Percentiles rank a stretch among this genome's conserved stretches.
Conservation (phyloP, 2,888 invertebrate genomes). For the Lypha dubia region DNA sequence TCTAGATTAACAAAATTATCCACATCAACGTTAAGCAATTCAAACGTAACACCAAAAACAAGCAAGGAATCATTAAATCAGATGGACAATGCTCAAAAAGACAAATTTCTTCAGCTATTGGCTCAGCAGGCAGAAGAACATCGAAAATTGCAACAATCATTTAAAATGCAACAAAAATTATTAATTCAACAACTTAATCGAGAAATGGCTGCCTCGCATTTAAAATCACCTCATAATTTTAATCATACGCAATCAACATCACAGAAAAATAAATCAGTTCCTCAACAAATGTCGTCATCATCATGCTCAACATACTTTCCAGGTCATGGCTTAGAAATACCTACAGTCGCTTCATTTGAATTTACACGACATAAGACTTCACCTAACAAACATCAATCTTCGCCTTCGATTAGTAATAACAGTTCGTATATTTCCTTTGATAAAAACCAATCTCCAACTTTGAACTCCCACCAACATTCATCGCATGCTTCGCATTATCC, state of each 20-base stretch:
- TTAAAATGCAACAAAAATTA: slow-evolving; percentile 87
- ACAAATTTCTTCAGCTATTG: slow-evolving; percentile 86
- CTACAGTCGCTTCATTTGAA: not conserved
- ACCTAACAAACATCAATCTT: slow-evolving; percentile 3
- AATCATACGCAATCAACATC: not conserved
- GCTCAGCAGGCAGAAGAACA: slow-evolving; percentile 88
- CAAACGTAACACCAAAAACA: not conserved
- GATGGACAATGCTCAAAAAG: slow-evolving; percentile 59
- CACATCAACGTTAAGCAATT: not conserved
- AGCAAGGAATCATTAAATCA: slow-evolving; percentile 8
- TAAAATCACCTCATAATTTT: slow-evolving; percentile 63
- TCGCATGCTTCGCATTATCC: not conserved
- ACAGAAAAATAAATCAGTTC: slow-evolving; percentile 1
- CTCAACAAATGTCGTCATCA: not conserved
- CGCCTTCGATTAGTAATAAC: slow-evolving; percentile 42
- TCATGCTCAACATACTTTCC: not conserved
- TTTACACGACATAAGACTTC: slow-evolving; percentile 11
- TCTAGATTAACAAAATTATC: slow-evolving; percentile 38
- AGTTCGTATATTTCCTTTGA: slow-evolving; percentile 18
- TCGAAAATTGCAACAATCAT: slow-evolving; percentile 86
- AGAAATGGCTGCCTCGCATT: slow-evolving; percentile 74
- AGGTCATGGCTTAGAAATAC: slow-evolving; percentile 6
- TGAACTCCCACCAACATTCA: slow-evolving; percentile 11
- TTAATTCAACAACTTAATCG: slow-evolving; percentile 83
- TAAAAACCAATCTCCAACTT: slow-evolving; percentile 10